These are phyloP conservation scores for Rotaria magnacalcarata DNA, from an alignment of 2,888 invertebrate genomes.

Conservation along the genomic window DNA sequence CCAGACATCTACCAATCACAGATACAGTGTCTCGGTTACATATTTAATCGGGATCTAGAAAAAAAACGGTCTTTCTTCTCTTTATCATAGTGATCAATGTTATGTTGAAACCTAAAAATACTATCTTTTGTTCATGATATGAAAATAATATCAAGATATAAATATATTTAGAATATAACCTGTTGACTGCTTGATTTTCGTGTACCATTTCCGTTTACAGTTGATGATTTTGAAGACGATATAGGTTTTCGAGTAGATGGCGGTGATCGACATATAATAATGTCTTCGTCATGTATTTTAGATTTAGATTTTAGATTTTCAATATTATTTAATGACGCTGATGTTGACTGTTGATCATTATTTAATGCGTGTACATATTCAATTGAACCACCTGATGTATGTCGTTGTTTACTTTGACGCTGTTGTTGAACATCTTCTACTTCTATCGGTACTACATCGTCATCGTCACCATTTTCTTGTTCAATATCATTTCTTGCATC, in stretches of 20 bases:
- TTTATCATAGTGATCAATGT: too few species aligned
- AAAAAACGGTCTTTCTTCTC: too few species aligned
- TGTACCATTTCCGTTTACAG: background rate
- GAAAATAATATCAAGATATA: background rate
- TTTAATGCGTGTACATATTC: slow-evolving; percentile 13
- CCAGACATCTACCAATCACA: too few species aligned
- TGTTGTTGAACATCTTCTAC: background rate
- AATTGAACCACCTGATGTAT: background rate
- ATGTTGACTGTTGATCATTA: background rate
- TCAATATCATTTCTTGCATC: slow-evolving; percentile 1
- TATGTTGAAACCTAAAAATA: too few species aligned
- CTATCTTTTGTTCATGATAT: too few species aligned
- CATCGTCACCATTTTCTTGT: slow-evolving; percentile 19
- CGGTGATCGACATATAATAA: slow-evolving; percentile 12
- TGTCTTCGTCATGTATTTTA: background rate
- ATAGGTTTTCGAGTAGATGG: background rate
- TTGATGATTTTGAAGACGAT: background rate
- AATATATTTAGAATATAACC: background rate
- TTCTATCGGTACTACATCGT: background rate
- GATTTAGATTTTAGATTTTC: background rate
- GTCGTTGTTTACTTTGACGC: background rate
- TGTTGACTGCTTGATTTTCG: background rate
- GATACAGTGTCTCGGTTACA: too few species aligned
- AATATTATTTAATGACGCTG: slow-evolving; percentile 15
- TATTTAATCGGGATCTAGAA: too few species aligned